These are phyloP conservation scores for Lacerta bilineata DNA, from an alignment of 2,797 vertebrate genomes.

Conservation along the genomic window DNA sequence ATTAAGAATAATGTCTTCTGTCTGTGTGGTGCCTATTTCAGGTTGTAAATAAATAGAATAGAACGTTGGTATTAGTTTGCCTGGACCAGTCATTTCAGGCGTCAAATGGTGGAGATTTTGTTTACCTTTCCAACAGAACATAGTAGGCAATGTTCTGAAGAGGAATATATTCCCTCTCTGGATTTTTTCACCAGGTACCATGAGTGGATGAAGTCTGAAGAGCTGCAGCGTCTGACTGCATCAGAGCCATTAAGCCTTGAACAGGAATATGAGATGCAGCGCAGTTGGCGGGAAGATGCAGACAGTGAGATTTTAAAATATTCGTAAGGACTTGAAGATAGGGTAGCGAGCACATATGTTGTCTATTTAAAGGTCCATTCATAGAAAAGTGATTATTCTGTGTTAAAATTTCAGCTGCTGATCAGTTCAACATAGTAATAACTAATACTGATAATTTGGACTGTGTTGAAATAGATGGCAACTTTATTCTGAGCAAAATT, in stretches of 20 bases:
- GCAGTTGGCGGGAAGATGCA: constrained; percentile 89
- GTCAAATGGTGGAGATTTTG: background rate
- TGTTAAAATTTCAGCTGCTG: background rate
- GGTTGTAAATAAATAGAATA: background rate
- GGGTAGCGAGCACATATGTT: background rate
- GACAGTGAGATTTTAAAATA: constrained; percentile 85
- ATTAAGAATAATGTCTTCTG: background rate
- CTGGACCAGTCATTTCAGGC: background rate
- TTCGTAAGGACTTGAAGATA: background rate
- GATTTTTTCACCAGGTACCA: constrained; percentile 85
- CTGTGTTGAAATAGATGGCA: background rate
- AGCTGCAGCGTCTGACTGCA: constrained; percentile 92
- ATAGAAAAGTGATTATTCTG: background rate
- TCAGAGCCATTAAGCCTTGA: constrained; percentile 93
- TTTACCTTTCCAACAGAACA: fast-evolving
- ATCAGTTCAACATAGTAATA: background rate
- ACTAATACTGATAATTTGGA: background rate
- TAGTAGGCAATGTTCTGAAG: fast-evolving
- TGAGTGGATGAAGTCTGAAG: constrained; percentile 93
- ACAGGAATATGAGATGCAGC: constrained; percentile 94
- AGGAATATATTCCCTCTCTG: background rate
- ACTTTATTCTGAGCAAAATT: background rate
- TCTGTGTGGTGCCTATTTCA: background rate
- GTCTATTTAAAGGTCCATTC: background rate
- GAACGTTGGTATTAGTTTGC: background rate